Conservation (phyloP, 2,113 vertebrate genomes). For the Ceyx margarethae region DNA sequence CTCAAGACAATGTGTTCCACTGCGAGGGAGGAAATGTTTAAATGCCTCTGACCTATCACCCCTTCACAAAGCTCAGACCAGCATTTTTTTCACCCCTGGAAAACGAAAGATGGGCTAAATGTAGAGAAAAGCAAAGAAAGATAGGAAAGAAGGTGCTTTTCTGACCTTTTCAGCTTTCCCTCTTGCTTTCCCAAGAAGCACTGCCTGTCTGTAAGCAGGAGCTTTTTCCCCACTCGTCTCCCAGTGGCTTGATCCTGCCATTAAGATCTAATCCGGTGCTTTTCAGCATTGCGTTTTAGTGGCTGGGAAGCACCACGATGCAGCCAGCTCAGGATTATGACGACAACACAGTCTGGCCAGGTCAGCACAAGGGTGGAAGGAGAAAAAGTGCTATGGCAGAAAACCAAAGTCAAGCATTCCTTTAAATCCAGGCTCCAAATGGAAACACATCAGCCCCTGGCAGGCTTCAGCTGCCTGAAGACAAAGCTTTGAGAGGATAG, state of each 20-base stretch:
- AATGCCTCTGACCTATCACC: background rate
- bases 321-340: constrained; percentile 48
- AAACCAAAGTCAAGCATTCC: background rate
- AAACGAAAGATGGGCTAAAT: background rate
- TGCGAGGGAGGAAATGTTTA: background rate
- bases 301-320: background rate
- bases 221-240: background rate
- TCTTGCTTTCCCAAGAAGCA: background rate
- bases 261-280: constrained; percentile 34
- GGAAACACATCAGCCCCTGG: background rate
- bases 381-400: background rate
- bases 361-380: background rate
- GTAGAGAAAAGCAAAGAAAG: background rate
- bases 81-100: background rate
- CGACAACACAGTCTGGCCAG: background rate
- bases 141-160: background rate
- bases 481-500: background rate
- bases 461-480: background rate
- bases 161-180: background rate
- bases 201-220: background rate
- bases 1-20: background rate
- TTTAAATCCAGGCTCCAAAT: background rate
- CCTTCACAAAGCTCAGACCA: background rate
- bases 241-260: background rate
- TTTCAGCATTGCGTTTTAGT: background rate